phyloP scores from a whole-genome alignment of 2,888 invertebrate genomes.

The Phyto melanocephala region DNA sequence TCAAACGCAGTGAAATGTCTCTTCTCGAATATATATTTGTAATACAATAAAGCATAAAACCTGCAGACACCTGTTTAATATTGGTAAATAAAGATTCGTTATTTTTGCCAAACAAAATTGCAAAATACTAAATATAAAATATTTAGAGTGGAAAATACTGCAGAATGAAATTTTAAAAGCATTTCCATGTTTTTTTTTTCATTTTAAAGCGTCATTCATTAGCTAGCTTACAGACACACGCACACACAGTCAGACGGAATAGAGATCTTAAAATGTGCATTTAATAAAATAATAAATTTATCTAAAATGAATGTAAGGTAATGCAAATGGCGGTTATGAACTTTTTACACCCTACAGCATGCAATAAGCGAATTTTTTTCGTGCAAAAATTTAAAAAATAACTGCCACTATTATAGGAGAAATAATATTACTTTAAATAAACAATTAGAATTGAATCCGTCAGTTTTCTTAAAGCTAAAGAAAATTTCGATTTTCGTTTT shows the following conservation, averaged over 20 bases:
- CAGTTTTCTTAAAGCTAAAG: too few relatives aligned
- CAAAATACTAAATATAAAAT: neutral
- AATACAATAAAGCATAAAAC: neutral
- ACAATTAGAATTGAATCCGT: too few relatives aligned
- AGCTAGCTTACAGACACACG: too few relatives aligned
- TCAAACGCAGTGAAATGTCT: too few relatives aligned
- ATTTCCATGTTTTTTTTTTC: conserved; percentile 24
- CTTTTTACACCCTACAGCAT: too few relatives aligned
- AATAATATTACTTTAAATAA: too few relatives aligned
- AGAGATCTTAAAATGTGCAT: conserved; percentile 17
- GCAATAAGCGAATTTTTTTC: too few relatives aligned
- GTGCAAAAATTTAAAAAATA: too few relatives aligned
- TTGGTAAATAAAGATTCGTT: neutral
- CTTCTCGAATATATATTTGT: neutral
- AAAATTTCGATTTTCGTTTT: too few relatives aligned
- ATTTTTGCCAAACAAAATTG: neutral
- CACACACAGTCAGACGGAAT: neutral
- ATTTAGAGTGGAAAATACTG: too few relatives aligned
- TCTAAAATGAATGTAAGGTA: neutral
- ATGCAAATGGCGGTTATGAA: too few relatives aligned
- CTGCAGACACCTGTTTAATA: neutral
- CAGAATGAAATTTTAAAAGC: neutral
- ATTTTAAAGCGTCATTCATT: neutral
- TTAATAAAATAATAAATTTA: neutral
- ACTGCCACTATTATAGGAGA: too few relatives aligned